These are phyloP conservation scores for Hyaena hyaena DNA, from an alignment of 2,113 vertebrate genomes.

Conservation along the genomic window DNA sequence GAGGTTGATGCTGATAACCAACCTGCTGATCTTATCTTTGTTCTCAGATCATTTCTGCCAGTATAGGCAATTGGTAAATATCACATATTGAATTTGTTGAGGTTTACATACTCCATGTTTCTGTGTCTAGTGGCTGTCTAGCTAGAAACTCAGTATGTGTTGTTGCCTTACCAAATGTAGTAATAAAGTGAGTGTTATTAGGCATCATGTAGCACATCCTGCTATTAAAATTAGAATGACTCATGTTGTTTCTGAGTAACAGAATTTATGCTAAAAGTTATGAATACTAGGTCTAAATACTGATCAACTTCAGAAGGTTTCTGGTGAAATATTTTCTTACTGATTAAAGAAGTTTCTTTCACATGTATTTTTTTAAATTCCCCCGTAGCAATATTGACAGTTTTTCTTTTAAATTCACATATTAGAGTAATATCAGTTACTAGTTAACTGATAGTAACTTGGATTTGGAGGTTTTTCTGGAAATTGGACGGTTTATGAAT, in stretches of 20 bases:
- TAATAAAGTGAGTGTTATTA: background rate
- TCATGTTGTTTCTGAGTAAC: conserved; percentile 17
- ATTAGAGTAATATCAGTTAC: background rate
- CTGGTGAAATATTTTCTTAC: conserved; percentile 17
- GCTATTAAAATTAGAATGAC: background rate
- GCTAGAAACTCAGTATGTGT: background rate
- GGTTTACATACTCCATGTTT: background rate
- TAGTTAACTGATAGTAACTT: background rate
- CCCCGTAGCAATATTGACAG: background rate
- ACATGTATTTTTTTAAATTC: background rate
- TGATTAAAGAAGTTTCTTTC: background rate
- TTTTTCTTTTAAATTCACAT: conserved; percentile 34
- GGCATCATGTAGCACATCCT: background rate
- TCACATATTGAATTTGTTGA: background rate
- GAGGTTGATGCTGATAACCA: conserved; percentile 44
- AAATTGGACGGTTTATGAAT: conserved; percentile 13
- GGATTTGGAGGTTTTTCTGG: background rate
- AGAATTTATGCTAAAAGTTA: conserved; percentile 21
- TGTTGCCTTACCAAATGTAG: background rate
- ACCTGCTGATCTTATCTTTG: background rate
- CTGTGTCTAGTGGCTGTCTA: background rate
- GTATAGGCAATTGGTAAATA: background rate
- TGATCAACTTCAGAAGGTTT: conserved; percentile 16
- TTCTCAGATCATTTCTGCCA: conserved; percentile 16
- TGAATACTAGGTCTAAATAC: background rate